Evolutionary conservation across 2,113 vertebrate species (phyloP).

Genomic region (Nothobranchius furzeri): DNA sequence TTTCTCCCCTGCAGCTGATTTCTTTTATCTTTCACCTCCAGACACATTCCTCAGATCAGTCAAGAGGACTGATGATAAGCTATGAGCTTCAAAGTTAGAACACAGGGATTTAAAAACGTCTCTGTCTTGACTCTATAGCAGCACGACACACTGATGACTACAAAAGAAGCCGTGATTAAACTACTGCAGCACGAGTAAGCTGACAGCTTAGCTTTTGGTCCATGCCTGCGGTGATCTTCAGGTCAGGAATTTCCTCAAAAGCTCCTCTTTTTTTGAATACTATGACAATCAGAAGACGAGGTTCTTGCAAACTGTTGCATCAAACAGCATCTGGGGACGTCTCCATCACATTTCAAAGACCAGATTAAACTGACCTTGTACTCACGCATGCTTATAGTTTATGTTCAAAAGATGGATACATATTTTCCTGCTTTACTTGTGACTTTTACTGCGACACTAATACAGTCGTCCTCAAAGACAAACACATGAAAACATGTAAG

Average conservation of each 20-base stretch:
- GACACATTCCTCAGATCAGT: conserved; percentile 51
- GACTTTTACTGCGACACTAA: too few species aligned
- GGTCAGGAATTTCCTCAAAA: conserved; percentile 20
- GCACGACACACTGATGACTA: not conserved
- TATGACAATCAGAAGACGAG: too few species aligned
- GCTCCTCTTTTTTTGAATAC: not conserved
- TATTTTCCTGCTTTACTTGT: too few species aligned
- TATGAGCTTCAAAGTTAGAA: conserved; percentile 35
- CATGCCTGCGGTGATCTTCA: conserved; percentile 9
- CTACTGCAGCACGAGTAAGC: conserved; percentile 13
- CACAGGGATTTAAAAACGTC: conserved; percentile 8
- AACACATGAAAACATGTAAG: too few species aligned
- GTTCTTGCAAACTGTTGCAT: too few species aligned
- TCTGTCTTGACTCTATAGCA: conserved; percentile 14
- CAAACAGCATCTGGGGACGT: too few species aligned
- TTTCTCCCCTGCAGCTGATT: conserved; percentile 30
- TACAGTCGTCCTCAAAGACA: too few species aligned
- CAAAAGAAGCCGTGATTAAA: conserved; percentile 8
- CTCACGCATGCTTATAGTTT: too few species aligned
- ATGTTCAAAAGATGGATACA: too few species aligned
- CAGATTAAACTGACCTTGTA: too few species aligned
- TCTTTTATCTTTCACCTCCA: conserved; percentile 61
- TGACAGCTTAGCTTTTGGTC: conserved; percentile 9
- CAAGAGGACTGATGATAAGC: conserved; percentile 50
- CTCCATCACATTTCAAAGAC: too few species aligned